Percentiles rank a stretch among this genome's conserved stretches.
These are phyloP conservation scores for Vidua chalybeata DNA, from an alignment of 2,113 vertebrate species.

Conservation along the genomic window DNA sequence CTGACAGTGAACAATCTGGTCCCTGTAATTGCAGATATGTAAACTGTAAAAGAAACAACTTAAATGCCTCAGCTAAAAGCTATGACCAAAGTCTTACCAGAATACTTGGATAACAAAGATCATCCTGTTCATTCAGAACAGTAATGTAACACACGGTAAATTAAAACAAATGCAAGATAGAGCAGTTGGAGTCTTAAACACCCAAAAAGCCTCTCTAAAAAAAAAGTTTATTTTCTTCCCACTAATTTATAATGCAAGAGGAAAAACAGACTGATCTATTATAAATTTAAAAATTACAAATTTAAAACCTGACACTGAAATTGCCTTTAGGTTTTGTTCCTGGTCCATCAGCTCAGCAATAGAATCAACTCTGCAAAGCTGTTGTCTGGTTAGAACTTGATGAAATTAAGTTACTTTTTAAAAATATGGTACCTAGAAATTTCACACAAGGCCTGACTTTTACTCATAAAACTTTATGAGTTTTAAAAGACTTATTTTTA, in stretches of 20 bases:
- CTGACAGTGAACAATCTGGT: conserved; percentile 6
- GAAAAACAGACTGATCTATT: not conserved
- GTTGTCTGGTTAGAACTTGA: not conserved
- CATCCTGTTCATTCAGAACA: conserved; percentile 1
- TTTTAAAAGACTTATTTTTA: not conserved
- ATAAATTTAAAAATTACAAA: not conserved
- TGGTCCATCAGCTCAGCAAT: not conserved
- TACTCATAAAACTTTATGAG: not conserved
- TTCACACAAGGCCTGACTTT: not conserved
- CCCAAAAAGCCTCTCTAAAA: not conserved
- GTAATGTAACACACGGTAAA: not conserved
- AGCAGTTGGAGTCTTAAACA: not conserved
- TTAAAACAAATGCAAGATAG: not conserved
- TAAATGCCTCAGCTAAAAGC: conserved; percentile 8
- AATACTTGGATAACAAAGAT: not conserved
- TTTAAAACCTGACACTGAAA: not conserved
- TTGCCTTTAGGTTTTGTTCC: not conserved
- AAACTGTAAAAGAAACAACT: not conserved
- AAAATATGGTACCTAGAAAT: not conserved
- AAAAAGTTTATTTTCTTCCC: not conserved
- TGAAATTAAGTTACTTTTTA: not conserved
- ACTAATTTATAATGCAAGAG: not conserved
- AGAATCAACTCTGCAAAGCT: not conserved
- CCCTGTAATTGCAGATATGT: not conserved
- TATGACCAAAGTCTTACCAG: conserved; percentile 8